Conservation (phyloP, 2,888 invertebrate species). For the Lithophane ornitopus region DNA sequence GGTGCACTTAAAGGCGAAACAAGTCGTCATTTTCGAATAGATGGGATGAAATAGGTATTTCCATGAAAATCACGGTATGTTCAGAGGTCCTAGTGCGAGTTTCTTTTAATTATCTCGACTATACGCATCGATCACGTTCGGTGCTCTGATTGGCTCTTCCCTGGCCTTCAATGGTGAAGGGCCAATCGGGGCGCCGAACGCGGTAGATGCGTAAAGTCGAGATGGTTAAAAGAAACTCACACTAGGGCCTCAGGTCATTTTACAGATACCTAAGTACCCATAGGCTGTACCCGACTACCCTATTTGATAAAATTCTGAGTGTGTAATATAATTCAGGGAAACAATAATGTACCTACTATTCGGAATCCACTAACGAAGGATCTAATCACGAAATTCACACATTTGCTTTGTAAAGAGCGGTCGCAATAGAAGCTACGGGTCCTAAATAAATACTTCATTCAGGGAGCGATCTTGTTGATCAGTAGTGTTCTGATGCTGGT, state of each 20-base stretch:
- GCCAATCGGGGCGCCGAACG: no score
- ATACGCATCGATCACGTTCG: no score
- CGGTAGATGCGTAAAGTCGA: no score
- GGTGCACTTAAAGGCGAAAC: no score
- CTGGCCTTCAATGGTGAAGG: no score
- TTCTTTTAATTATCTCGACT: no score
- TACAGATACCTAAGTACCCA: not conserved
- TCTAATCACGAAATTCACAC: constrained; percentile 20
- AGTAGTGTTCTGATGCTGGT: not conserved
- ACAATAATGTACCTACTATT: not conserved
- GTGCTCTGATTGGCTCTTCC: no score
- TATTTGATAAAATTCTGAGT: not conserved
- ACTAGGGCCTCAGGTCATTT: no score
- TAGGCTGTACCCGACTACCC: not conserved
- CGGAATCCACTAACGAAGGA: constrained; percentile 15
- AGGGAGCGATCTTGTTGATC: not conserved
- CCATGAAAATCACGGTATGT: not conserved
- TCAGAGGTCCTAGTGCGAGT: no score
- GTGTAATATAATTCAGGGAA: not conserved
- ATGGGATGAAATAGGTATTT: no score
- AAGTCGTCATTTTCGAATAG: no score
- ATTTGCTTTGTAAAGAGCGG: constrained; percentile 41
- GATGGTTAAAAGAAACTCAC: no score
- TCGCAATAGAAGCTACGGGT: not conserved
- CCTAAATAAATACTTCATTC: constrained; percentile 49